Base-by-base conservation (phyloP, 2,888 invertebrate genomes). In the Andrena chrysosceles region DNA sequence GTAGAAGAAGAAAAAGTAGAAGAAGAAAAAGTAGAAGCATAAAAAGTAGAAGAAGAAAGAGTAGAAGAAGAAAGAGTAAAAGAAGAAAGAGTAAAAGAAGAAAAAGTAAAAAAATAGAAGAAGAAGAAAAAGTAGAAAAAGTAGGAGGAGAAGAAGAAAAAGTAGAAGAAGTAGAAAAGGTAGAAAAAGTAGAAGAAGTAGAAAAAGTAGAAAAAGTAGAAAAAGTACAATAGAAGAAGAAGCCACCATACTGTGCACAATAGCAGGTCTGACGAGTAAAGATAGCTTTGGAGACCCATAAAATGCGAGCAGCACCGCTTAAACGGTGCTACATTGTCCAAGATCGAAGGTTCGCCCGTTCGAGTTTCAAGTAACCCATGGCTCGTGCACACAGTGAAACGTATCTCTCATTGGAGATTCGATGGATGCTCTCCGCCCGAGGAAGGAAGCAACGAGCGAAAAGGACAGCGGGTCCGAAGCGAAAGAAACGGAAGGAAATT, bases 401-500 rank as follows among this genome's bases (percentile, higher is more conserved):
- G 63, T 64, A 42, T 35, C 31, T 31, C n/a, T n/a, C 26, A 16
- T 60, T 33, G n/a, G 7, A 35, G 10, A 23, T 20, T 35, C 62
- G 35, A 35, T 8, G 35, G 35, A 16, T 20, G 35, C 56, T 7
- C 16, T 23, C 5, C 23, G 23, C 1, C n/a, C 13, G 10, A 10
- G 20, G 20, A 63, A 35, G 35, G 23, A 63, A 35, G 26, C 63
- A 26, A 48, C 26, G 64, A 23, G 10, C 23, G 13, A 10, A 23
- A n/a, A 7, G 42, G 26, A 26, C 56, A 23, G 13, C 23, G 35
- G 42, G 2, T 16, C 4, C 20, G 26, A 13, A 26, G n/a, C 26
- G 62, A 26, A 48, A 26, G 64, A 48, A 42, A 42, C 26, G 48
- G 35, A 64, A 13, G 60, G 33, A 62, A 62, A 26, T 64, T 26